Evolutionary conservation across 1,140 invertebrate species (phyloP), one percentile per base, ranked within the genome.

Genomic region (Rhagoletis pomonella): DNA sequence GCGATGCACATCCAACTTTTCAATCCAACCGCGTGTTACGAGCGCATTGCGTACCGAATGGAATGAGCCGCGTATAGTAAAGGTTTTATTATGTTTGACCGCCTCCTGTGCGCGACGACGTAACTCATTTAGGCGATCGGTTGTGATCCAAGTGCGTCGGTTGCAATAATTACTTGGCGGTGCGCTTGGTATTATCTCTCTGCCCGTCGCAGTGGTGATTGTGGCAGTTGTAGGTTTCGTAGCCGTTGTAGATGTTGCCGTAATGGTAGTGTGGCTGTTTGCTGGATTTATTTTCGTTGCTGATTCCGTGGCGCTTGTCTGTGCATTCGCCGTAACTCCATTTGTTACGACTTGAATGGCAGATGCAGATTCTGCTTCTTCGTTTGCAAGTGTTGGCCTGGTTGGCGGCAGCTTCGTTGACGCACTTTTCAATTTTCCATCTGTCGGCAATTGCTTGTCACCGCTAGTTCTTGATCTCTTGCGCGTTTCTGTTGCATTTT

Each of bases 1-100:
- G 1, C 94, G 94, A 89, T 94, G 94, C 42, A 94, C 92, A 89
- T 96, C 95, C 89, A 95, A 93, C 91, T 95, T 96, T 89, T 96
- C 95, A 2, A 96, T 91, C 95, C 95, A 96, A 3, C 95, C 95
- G 44, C 95, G 92, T 69, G 95, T 93, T 0, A 94, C 69, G 1
- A 96, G 91, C n/a, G 95, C 94, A 60, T 91, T 93, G 3, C 91
- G 88, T 42, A 92, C 90, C 10, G 91, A 92, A 86, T 90, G 91
- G 59, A 93, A 93, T 81, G 91, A 91, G 19, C 94, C 94, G 89
- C 93, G 93, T 67, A 94, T 94, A 39, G 94, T 94, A 50, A 94
- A 94, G 39, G 93, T 93, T 89, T 93, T 94, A 88, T 94, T 94
- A 29, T 94, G 93, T 73, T 93, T 94, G n/a, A 93, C 92, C 17